phyloP scores from a whole-genome alignment of 2,113 vertebrate species.

The Salminus brasiliensis region DNA sequence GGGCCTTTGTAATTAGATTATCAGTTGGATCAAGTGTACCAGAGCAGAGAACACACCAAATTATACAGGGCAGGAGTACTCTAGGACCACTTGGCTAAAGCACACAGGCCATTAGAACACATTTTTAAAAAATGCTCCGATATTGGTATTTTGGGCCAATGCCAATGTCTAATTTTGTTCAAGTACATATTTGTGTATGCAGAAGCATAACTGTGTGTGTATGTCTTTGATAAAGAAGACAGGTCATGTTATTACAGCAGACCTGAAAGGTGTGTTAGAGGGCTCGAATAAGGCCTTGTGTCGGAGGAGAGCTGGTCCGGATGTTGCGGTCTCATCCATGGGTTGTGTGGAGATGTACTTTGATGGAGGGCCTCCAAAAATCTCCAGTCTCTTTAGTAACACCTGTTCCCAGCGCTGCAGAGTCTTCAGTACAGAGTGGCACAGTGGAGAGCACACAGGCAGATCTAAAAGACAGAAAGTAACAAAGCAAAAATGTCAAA shows the following conservation, averaged over 20 bases:
- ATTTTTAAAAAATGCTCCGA: too few species aligned
- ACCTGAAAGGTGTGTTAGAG: conserved; percentile 95
- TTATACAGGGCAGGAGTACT: too few species aligned
- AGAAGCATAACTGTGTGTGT: not conserved
- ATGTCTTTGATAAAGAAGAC: not conserved
- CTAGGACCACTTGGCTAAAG: not conserved
- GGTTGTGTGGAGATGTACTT: conserved; percentile 85
- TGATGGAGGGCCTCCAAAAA: conserved; percentile 88
- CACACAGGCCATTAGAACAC: not conserved
- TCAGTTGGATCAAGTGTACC: too few species aligned
- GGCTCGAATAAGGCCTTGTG: conserved; percentile 95
- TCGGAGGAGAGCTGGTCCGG: conserved; percentile 91
- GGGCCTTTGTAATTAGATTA: too few species aligned
- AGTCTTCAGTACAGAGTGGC: conserved; percentile 90
- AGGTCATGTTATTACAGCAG: conserved; percentile 28
- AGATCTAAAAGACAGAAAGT: conserved; percentile 80
- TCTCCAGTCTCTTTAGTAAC: conserved; percentile 88
- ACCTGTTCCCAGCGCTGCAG: conserved; percentile 97
- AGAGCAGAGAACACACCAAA: too few species aligned
- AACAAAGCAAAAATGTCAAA: not conserved
- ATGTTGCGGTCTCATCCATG: conserved; percentile 80
- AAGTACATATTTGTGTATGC: too few species aligned
- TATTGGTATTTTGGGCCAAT: too few species aligned
- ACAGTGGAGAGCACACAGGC: conserved; percentile 92
- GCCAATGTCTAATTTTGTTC: too few species aligned